Evolutionary conservation across 2,797 vertebrate species (phyloP).

Genomic region (Mionectes olivaceus): DNA sequence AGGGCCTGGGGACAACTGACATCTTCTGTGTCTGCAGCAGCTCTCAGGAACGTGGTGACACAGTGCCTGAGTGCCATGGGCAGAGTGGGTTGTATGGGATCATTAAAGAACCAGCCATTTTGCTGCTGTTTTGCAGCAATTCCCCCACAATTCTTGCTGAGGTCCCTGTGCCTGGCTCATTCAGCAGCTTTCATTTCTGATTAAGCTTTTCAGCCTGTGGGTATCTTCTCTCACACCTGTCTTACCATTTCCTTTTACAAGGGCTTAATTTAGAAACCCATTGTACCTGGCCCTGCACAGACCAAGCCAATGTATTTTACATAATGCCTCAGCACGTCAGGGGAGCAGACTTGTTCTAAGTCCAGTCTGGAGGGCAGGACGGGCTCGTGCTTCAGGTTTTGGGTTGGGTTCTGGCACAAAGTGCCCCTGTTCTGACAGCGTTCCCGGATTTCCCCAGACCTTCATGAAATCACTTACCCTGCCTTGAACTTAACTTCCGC

Average conservation of each 20-base stretch:
- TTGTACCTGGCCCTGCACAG: background rate
- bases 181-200: background rate
- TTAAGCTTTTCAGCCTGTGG: slow-evolving; percentile 26
- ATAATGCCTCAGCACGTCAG: background rate
- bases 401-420: background rate
- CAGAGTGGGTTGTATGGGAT: background rate
- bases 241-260: slow-evolving; percentile 19
- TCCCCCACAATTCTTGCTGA: background rate
- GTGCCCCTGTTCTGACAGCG: background rate
- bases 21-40: background rate
- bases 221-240: slow-evolving; percentile 41
- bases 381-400: background rate
- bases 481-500: background rate
- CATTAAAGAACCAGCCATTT: background rate
- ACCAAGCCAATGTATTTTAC: slow-evolving; percentile 47
- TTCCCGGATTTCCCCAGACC: background rate
- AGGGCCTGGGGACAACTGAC: background rate
- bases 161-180: background rate
- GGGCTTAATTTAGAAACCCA: slow-evolving; percentile 49
- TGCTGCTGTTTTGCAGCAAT: background rate
- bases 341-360: background rate
- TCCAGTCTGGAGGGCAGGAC: background rate
- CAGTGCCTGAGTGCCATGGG: background rate
- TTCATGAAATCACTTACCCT: background rate
- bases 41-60: background rate